phyloP scores from a whole-genome alignment of 1,140 invertebrate species.

The Microplitis mediator region DNA sequence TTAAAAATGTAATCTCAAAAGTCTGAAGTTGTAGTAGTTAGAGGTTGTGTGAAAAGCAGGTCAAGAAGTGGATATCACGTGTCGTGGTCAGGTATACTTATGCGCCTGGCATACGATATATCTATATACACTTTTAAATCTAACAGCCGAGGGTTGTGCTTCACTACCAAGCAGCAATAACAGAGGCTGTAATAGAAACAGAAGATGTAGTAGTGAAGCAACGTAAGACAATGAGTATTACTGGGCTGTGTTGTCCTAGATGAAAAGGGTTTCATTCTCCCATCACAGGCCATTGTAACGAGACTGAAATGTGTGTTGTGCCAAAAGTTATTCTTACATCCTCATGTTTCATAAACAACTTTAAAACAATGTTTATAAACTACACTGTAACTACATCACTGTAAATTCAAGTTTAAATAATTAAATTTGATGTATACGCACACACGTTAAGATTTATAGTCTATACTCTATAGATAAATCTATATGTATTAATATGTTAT shows the following conservation, averaged over 20 bases:
- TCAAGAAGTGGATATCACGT: constrained; percentile 25
- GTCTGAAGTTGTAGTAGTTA: background rate
- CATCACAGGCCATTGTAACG: background rate
- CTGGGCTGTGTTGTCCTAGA: background rate
- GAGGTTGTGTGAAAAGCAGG: background rate
- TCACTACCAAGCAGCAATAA: background rate
- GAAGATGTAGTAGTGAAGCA: too few species aligned
- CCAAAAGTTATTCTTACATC: background rate
- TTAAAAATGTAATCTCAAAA: background rate
- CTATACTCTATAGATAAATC: too few species aligned
- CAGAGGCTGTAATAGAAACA: too few species aligned
- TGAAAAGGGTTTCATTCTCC: constrained; percentile 11
- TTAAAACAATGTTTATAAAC: too few species aligned
- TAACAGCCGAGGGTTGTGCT: background rate
- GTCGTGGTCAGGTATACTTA: constrained; percentile 18
- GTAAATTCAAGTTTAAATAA: too few species aligned
- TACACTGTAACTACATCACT: too few species aligned
- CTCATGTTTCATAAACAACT: too few species aligned
- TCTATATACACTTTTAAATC: constrained; percentile 10
- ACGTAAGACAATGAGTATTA: constrained; percentile 3
- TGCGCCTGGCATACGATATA: background rate
- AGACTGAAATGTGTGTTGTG: background rate
- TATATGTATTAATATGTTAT: too few species aligned
- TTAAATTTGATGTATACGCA: too few species aligned
- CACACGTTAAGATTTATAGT: too few species aligned